phyloP scores from a whole-genome alignment of 2,797 vertebrate genomes.

The Poecilia gillii region DNA sequence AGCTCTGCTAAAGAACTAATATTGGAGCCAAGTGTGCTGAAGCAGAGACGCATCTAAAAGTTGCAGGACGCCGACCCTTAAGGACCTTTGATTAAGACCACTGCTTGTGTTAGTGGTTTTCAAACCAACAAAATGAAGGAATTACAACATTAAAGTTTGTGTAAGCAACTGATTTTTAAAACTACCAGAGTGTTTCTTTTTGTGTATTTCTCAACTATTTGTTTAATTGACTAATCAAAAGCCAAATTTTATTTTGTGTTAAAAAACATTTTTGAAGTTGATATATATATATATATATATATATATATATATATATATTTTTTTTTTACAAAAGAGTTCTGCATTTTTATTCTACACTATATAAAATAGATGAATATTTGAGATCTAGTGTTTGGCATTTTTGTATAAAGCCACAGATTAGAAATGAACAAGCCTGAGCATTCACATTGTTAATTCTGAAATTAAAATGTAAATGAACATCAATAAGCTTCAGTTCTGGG shows the following conservation, averaged over 20 bases:
- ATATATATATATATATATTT: too few species aligned
- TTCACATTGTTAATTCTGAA: neutral
- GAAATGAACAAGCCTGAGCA: neutral
- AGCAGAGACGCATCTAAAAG: too few species aligned
- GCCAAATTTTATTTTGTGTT: neutral
- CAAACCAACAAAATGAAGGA: neutral
- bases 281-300: too few species aligned
- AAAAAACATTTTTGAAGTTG: neutral
- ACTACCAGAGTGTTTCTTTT: neutral
- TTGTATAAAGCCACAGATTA: neutral
- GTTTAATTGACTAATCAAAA: neutral
- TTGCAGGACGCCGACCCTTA: too few species aligned
- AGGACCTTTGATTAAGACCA: too few species aligned
- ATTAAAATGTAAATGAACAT: neutral
- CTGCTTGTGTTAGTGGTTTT: neutral
- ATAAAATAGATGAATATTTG: neutral
- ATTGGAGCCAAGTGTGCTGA: too few species aligned
- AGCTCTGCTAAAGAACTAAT: too few species aligned
- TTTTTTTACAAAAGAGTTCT: neutral
- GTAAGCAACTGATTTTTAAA: neutral
- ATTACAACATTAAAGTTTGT: neutral
- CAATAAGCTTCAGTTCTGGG: neutral
- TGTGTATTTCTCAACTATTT: neutral
- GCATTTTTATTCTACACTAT: neutral
- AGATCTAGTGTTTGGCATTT: neutral